Evolutionary conservation across 2,888 invertebrate species (phyloP).

Genomic region (Meiosimyza platycephala): DNA sequence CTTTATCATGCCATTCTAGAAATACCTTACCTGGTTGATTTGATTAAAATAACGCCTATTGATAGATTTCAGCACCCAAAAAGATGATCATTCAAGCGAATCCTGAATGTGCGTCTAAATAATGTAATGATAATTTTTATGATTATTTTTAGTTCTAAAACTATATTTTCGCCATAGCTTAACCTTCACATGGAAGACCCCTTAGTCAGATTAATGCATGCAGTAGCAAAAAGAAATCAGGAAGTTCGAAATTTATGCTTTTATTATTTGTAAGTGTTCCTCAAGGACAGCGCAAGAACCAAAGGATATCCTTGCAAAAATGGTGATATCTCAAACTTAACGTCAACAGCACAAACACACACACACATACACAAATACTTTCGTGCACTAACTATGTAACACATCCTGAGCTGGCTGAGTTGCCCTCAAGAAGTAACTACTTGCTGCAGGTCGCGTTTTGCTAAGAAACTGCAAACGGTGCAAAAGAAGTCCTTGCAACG

Average conservation of each 20-base stretch:
- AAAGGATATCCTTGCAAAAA: conserved; percentile 12
- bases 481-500: background rate
- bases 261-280: conserved; percentile 34
- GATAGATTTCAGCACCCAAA: too few relatives aligned
- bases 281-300: conserved; percentile 22
- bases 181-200: too few relatives aligned
- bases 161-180: too few relatives aligned
- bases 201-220: too few relatives aligned
- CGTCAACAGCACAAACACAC: background rate
- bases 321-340: conserved; percentile 25
- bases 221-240: background rate
- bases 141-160: too few relatives aligned
- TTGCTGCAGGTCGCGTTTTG: conserved; percentile 12
- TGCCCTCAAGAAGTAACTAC: background rate
- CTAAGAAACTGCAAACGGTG: conserved; percentile 14
- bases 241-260: conserved; percentile 36
- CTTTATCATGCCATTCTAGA: too few relatives aligned
- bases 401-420: background rate
- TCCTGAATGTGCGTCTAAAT: too few relatives aligned
- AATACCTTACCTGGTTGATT: too few relatives aligned
- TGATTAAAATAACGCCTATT: too few relatives aligned
- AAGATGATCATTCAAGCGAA: too few relatives aligned
- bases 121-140: too few relatives aligned
- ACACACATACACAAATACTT: background rate
- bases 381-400: background rate